A percentile compares a stretch with the other conserved stretches of the same genome.
Evolutionary conservation across 23 tunicate species (phyloP).

Genomic region (Clavelina lepadiformis): DNA sequence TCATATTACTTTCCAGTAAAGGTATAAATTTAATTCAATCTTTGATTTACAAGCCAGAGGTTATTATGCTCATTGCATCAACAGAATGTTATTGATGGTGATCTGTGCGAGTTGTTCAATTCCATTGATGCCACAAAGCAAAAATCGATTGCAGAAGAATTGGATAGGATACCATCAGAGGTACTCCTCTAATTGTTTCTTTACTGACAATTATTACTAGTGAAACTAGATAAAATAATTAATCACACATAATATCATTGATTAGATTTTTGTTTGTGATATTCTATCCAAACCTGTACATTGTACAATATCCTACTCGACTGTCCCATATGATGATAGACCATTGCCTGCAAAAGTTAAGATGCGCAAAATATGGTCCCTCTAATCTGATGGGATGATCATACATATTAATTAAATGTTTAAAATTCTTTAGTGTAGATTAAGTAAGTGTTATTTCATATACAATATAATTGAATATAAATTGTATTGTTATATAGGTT

Average conservation of each 20-base stretch:
- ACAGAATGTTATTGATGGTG: constrained; percentile 93
- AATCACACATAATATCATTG: no score
- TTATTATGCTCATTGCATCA: neutral
- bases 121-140: constrained; percentile 85
- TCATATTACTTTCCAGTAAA: constrained; percentile 91
- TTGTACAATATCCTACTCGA: no score
- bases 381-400: neutral
- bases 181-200: constrained; percentile 6
- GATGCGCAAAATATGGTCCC: neutral
- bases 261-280: no score
- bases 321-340: no score
- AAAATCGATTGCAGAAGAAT: constrained; percentile 84
- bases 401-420: neutral
- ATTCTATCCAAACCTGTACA: no score
- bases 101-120: constrained; percentile 88
- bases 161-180: constrained; percentile 91
- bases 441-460: no score
- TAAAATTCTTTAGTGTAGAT: no score
- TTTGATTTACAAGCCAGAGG: neutral
- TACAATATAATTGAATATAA: neutral
- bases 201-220: neutral
- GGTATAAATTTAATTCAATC: constrained; percentile 31
- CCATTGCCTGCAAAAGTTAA: no score
- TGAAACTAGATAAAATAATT: neutral
- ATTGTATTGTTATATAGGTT: constrained; percentile 39